phyloP scores from a whole-genome alignment of 2,888 invertebrate genomes.

The Drosophila cracens region DNA sequence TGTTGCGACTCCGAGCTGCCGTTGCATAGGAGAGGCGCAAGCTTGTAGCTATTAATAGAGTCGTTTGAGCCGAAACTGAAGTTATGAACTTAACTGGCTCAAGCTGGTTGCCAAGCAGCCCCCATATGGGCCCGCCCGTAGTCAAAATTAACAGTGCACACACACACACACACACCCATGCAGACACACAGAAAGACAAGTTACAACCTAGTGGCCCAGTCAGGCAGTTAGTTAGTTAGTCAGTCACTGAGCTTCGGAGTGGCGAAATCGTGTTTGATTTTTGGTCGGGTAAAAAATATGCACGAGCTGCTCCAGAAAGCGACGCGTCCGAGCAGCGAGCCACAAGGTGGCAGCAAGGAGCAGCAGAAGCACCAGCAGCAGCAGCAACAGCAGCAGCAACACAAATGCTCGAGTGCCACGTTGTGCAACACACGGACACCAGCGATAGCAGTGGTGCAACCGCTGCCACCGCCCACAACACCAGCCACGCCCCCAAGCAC shows the following conservation, averaged over 20 bases:
- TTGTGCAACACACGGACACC: constrained; percentile 40
- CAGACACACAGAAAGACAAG: background rate
- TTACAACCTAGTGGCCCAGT: constrained; percentile 74
- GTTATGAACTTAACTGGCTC: constrained; percentile 80
- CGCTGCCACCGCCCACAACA: constrained; percentile 42
- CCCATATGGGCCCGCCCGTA: constrained; percentile 31
- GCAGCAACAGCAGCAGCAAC: constrained; percentile 31
- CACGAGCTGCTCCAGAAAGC: constrained; percentile 46
- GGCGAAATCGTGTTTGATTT: constrained; percentile 30
- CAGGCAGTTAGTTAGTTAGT: constrained; percentile 38
- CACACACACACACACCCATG: constrained; percentile 16
- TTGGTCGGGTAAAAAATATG: constrained; percentile 61
- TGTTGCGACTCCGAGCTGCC: constrained; percentile 11
- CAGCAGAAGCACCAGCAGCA: constrained; percentile 42
- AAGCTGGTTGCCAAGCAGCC: constrained; percentile 74
- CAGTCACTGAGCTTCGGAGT: constrained; percentile 39
- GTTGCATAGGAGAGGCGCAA: constrained; percentile 19
- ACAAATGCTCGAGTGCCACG: constrained; percentile 66
- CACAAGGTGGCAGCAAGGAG: constrained; percentile 50
- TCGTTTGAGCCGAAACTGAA: constrained; percentile 74
- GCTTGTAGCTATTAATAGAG: constrained; percentile 77
- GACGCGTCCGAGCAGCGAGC: constrained; percentile 70
- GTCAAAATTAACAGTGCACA: constrained; percentile 66
- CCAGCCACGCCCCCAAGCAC: constrained; percentile 35
- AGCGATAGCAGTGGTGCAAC: constrained; percentile 16